Conservation (phyloP, 2,113 vertebrate genomes). For the Misgurnus mizolepis region DNA sequence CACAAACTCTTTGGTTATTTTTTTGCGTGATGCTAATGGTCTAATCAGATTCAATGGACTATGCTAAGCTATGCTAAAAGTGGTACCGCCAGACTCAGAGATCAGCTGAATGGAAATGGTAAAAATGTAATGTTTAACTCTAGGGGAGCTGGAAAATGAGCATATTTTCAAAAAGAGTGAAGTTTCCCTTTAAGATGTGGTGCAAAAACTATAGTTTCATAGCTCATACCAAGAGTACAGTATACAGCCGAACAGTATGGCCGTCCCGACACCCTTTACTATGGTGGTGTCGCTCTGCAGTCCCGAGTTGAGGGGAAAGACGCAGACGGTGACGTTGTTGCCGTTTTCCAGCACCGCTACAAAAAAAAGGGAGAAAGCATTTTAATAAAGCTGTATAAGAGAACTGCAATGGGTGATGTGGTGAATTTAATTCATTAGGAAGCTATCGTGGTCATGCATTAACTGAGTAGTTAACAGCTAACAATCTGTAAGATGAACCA, state of each 20-base stretch:
- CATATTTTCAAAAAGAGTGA: too few species aligned
- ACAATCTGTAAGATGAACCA: not conserved
- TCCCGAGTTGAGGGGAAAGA: constrained; percentile 81
- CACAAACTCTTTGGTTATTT: too few species aligned
- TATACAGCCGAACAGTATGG: constrained; percentile 86
- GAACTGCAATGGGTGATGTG: not conserved
- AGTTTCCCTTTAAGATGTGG: not conserved
- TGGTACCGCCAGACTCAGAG: too few species aligned
- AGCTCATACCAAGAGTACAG: constrained; percentile 90
- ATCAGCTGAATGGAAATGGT: too few species aligned
- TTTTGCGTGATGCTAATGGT: too few species aligned
- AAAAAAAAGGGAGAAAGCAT: constrained; percentile 42
- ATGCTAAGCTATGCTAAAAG: too few species aligned
- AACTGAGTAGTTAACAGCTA: not conserved
- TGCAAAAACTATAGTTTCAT: not conserved
- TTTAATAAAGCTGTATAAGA: not conserved
- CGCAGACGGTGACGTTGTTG: constrained; percentile 85
- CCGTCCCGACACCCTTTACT: constrained; percentile 82
- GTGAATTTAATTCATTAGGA: not conserved
- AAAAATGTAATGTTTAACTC: too few species aligned
- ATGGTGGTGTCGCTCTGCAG: constrained; percentile 83
- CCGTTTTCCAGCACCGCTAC: constrained; percentile 67
- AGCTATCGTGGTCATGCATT: too few species aligned
- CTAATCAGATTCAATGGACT: too few species aligned
- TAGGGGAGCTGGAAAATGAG: too few species aligned